Evolutionary conservation across 30 jellyfish, hydroid and myxozoan genomes (phyloP).

Genomic region (Hydra vulgaris): DNA sequence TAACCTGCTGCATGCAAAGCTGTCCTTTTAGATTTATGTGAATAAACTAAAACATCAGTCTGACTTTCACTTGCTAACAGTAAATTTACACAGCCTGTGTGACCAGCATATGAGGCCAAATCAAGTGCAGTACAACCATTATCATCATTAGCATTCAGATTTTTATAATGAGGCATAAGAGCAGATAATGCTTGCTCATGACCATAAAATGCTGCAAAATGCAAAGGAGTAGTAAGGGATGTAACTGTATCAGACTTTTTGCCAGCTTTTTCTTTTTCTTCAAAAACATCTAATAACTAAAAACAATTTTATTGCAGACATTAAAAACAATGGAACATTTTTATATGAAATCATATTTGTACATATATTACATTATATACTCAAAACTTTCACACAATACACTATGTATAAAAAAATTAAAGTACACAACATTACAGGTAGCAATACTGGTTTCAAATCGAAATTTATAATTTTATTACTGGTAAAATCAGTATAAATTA

Average conservation of each 20-base stretch:
- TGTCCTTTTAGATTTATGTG: constrained; percentile 65
- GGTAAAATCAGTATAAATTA: too few species aligned
- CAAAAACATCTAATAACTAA: constrained; percentile 58
- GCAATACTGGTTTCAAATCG: too few species aligned
- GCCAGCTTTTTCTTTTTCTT: constrained; percentile 25
- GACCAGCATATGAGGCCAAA: constrained; percentile 77
- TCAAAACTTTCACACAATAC: too few species aligned
- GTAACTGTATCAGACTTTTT: constrained; percentile 26
- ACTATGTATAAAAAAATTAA: too few species aligned
- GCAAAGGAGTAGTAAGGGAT: constrained; percentile 76
- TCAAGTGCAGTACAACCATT: constrained; percentile 77
- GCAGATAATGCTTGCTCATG: constrained; percentile 60
- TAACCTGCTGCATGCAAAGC: constrained; percentile 96
- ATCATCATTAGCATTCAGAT: constrained; percentile 59
- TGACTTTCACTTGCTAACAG: constrained; percentile 55
- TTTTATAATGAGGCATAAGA: constrained; percentile 44
- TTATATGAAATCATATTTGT: too few species aligned
- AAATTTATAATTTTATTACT: too few species aligned
- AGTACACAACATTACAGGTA: too few species aligned
- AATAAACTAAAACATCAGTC: constrained; percentile 61
- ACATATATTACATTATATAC: too few species aligned
- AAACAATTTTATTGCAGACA: background rate
- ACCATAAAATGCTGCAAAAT: constrained; percentile 75
- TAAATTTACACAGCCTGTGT: constrained; percentile 59
- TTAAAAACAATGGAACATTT: too few species aligned